Percentiles rank a stretch among this genome's conserved stretches.
Conservation (phyloP, 2,113 vertebrate species). For the Thoracochromis brauschi region DNA sequence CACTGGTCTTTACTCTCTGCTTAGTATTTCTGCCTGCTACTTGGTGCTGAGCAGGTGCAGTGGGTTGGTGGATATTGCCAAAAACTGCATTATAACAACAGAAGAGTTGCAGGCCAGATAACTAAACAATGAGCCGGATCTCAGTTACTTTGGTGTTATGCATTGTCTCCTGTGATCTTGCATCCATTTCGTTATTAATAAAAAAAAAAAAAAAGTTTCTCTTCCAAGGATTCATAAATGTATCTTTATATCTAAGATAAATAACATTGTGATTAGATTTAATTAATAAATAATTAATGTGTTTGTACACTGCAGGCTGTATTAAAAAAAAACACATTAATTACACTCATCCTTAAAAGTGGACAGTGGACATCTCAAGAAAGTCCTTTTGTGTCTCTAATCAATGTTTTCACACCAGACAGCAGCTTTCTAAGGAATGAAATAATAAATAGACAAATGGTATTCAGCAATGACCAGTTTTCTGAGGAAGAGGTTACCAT, state of each 20-base stretch:
- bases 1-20: not conserved
- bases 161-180: not conserved
- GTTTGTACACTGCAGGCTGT: not conserved
- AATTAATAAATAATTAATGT: not conserved
- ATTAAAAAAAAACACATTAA: not conserved
- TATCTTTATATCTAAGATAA: not conserved
- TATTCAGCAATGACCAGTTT: not conserved
- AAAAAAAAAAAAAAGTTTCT: not conserved
- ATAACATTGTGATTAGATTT: not conserved
- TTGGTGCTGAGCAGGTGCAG: not conserved
- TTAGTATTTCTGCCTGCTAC: not conserved
- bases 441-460: conserved; percentile 10
- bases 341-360: not conserved
- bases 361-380: not conserved
- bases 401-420: not conserved
- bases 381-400: not conserved
- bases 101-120: not conserved
- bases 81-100: not conserved
- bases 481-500: not conserved
- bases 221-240: not conserved
- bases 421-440: not conserved
- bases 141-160: not conserved
- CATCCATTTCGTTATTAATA: not conserved
- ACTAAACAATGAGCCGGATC: not conserved
- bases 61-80: not conserved